Conservation (phyloP, 2,888 invertebrate species). For the Dichetophora obliterata region DNA sequence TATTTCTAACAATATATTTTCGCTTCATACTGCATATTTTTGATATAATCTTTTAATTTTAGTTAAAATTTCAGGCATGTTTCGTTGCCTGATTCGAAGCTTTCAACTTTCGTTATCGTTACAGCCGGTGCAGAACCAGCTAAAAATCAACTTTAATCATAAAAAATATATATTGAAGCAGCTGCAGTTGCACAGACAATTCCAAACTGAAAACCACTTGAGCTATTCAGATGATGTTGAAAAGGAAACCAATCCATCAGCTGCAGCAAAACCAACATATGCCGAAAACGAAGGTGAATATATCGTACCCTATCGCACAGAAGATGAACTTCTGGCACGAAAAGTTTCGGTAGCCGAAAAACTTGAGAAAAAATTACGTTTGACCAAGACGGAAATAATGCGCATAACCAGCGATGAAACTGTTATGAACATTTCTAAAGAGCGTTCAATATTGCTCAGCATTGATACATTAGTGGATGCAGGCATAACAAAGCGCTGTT, state of each 20-base stretch:
- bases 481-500: constrained; percentile 58
- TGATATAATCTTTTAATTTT: too few relatives aligned
- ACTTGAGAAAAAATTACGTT: constrained; percentile 53
- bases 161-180: not conserved
- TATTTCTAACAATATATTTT: too few relatives aligned
- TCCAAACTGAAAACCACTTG: not conserved
- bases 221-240: not conserved
- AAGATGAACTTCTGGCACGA: constrained; percentile 51
- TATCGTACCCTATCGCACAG: constrained; percentile 56
- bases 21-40: too few relatives aligned
- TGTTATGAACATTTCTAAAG: constrained; percentile 54
- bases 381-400: constrained; percentile 53
- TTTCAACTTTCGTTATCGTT: constrained; percentile 49
- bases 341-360: constrained; percentile 47
- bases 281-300: constrained; percentile 58
- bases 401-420: constrained; percentile 57
- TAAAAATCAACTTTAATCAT: not conserved
- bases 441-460: constrained; percentile 48
- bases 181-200: not conserved
- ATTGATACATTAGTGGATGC: constrained; percentile 55
- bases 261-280: not conserved
- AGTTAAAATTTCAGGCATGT: constrained; percentile 44
- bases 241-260: constrained; percentile 10
- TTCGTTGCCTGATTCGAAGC: constrained; percentile 50
- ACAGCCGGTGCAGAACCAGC: not conserved